These are phyloP conservation scores for Hippolais icterina DNA, from an alignment of 2,113 vertebrate genomes.

Conservation along the genomic window DNA sequence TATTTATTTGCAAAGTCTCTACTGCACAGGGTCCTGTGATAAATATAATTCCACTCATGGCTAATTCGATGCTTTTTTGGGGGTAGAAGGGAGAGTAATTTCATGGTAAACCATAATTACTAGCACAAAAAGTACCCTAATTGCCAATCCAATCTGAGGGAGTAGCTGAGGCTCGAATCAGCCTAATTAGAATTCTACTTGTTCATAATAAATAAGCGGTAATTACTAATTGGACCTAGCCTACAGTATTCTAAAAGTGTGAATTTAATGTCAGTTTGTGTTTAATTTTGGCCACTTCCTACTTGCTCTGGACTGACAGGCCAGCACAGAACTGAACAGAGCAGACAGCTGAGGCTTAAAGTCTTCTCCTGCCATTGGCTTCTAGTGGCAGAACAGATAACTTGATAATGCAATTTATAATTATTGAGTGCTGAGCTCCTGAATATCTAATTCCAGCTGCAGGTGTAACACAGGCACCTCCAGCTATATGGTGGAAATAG, in stretches of 20 bases:
- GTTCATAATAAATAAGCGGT: constrained; percentile 65
- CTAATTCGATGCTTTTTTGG: constrained; percentile 52
- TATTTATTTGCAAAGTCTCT: constrained; percentile 64
- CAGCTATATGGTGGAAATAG: neutral
- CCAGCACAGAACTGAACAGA: neutral
- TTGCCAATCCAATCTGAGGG: constrained; percentile 70
- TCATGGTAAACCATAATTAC: constrained; percentile 81
- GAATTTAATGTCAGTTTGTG: constrained; percentile 30
- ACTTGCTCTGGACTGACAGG: neutral
- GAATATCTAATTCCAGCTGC: neutral
- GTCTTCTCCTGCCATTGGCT: neutral
- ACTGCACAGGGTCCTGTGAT: constrained; percentile 55
- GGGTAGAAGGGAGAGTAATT: constrained; percentile 65
- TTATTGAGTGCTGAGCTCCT: neutral
- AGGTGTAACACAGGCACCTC: neutral
- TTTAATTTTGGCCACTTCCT: constrained; percentile 33
- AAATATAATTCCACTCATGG: constrained; percentile 76
- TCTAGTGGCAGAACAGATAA: neutral
- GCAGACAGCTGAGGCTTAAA: neutral
- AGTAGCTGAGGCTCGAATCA: constrained; percentile 67
- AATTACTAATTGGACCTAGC: constrained; percentile 56
- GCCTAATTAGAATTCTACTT: constrained; percentile 70
- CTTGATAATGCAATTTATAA: neutral
- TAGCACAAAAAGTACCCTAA: constrained; percentile 70
- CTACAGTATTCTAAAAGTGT: constrained; percentile 52